Conservation (phyloP, 1,140 invertebrate species). For the Brachionus plicatilis region DNA sequence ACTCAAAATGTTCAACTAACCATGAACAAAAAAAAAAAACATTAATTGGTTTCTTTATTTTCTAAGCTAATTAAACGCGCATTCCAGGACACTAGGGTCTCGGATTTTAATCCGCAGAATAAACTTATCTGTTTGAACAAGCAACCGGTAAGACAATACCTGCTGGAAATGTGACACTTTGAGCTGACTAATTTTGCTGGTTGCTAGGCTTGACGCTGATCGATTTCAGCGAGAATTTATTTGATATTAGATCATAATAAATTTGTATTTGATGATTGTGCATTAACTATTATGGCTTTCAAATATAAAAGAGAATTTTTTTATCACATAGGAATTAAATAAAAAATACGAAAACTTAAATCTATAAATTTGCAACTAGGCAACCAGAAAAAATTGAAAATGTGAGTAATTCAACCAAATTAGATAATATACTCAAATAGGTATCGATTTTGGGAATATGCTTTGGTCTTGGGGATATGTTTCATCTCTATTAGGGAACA, state of each 20-base stretch:
- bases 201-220: not conserved
- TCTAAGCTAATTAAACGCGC: not conserved
- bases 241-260: not conserved
- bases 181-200: not conserved
- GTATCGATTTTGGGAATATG: not conserved
- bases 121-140: not conserved
- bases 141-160: not conserved
- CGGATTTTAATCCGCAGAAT: not conserved
- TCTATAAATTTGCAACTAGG: constrained; percentile 34
- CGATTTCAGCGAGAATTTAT: not conserved
- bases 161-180: not conserved
- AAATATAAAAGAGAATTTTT: constrained; percentile 5
- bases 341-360: constrained; percentile 12
- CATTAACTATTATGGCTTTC: not conserved
- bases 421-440: constrained; percentile 7
- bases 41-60: not conserved
- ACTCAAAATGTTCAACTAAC: constrained; percentile 7
- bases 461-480: not conserved
- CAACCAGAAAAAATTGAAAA: not conserved
- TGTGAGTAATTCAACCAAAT: not conserved
- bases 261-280: constrained; percentile 10
- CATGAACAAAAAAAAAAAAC: not conserved
- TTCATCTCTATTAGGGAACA: not conserved
- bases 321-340: constrained; percentile 12
- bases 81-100: constrained; percentile 9